These are phyloP conservation scores for Aplodontia rufa DNA, from an alignment of 2,113 vertebrate genomes.

Conservation along the genomic window DNA sequence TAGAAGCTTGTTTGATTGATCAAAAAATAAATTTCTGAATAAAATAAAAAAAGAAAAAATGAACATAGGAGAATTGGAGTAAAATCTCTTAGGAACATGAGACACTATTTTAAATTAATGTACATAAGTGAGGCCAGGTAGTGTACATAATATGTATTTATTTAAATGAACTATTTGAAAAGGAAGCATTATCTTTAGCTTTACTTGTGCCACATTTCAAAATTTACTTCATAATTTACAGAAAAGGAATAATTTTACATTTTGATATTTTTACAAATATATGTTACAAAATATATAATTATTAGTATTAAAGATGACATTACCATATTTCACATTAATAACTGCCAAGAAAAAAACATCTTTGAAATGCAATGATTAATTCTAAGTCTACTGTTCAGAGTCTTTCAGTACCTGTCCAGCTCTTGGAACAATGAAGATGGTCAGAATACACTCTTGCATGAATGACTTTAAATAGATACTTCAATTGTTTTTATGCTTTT, in stretches of 20 bases:
- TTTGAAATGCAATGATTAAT: background rate
- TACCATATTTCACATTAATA: background rate
- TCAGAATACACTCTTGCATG: background rate
- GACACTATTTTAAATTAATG: background rate
- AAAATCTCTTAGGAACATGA: background rate
- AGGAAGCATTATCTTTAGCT: background rate
- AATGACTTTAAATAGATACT: background rate
- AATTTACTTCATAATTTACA: background rate
- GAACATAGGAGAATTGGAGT: background rate
- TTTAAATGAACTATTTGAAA: background rate
- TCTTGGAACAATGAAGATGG: background rate
- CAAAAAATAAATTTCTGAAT: too few species aligned
- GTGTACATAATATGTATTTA: background rate
- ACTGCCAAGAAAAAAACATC: background rate
- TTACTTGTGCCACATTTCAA: background rate
- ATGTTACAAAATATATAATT: background rate
- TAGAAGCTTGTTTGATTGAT: too few species aligned
- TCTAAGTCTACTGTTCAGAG: background rate
- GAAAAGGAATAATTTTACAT: background rate
- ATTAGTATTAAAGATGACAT: background rate
- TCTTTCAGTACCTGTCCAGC: background rate
- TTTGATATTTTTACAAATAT: background rate
- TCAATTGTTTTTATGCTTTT: background rate
- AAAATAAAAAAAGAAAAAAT: too few species aligned
- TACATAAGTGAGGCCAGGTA: background rate